Evolutionary conservation across 2,797 vertebrate genomes (phyloP).

Genomic region (Falco cherrug): DNA sequence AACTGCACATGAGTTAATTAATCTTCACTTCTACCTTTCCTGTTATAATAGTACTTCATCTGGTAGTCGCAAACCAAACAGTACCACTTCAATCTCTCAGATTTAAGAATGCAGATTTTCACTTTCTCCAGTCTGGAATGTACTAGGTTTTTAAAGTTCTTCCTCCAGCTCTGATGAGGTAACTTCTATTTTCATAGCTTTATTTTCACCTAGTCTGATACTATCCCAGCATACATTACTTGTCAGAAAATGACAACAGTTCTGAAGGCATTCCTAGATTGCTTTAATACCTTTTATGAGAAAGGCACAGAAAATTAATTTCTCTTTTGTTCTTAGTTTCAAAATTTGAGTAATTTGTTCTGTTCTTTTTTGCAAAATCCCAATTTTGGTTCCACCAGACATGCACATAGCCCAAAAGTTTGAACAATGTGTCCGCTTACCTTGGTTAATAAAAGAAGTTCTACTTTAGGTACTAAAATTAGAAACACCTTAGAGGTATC

Average conservation of each 20-base stretch:
- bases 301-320: neutral
- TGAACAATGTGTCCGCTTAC: neutral
- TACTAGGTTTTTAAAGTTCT: neutral
- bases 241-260: neutral
- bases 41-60: neutral
- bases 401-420: neutral
- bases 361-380: neutral
- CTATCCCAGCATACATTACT: neutral
- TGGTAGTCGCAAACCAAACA: neutral
- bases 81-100: neutral
- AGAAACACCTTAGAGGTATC: neutral
- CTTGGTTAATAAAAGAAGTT: neutral
- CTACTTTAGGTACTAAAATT: neutral
- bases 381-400: neutral
- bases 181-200: neutral
- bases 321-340: neutral
- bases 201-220: neutral
- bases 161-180: neutral
- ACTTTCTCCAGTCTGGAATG: neutral
- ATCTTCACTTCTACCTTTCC: neutral
- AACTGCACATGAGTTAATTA: neutral
- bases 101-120: neutral
- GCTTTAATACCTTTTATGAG: neutral
- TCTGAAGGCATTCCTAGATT: neutral
- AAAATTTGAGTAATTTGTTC: neutral